A percentile compares a stretch with the other conserved stretches of the same genome.
These are phyloP conservation scores for Danio tinwini DNA, from an alignment of 2,797 vertebrate species.

Conservation along the genomic window DNA sequence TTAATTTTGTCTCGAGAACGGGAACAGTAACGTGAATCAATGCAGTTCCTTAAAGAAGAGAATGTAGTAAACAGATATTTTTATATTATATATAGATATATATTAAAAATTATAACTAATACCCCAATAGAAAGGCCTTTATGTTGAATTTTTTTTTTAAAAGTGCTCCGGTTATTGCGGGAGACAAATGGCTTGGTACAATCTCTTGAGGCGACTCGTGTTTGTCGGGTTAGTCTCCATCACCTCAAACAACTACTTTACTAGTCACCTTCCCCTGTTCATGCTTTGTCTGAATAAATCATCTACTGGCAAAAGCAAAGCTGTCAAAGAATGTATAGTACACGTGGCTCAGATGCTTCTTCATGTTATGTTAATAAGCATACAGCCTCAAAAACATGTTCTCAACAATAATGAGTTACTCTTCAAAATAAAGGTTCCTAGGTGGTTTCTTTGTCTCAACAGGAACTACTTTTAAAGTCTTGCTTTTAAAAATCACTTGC, in stretches of 20 bases:
- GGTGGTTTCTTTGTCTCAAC: conserved; percentile 5
- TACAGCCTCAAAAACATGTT: conserved; percentile 28
- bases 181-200: conserved; percentile 87
- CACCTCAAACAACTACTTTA: conserved; percentile 32
- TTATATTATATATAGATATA: conserved; percentile 75
- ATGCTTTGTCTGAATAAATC: conserved; percentile 35
- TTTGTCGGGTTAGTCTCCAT: conserved; percentile 65
- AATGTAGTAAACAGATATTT: conserved; percentile 78
- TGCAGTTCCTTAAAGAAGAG: conserved; percentile 77
- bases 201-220: conserved; percentile 80
- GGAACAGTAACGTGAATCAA: conserved; percentile 52
- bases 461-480: too few species aligned
- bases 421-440: conserved; percentile 38
- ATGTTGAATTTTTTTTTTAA: conserved; percentile 45
- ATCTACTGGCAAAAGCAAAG: conserved; percentile 15
- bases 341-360: conserved; percentile 22
- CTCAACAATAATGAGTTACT: neutral
- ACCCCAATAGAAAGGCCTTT: conserved; percentile 52
- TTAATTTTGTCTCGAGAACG: conserved; percentile 61
- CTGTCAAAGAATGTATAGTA: conserved; percentile 51
- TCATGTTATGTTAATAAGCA: conserved; percentile 18
- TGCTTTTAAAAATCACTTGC: too few species aligned
- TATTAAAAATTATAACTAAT: conserved; percentile 74
- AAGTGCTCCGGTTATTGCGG: conserved; percentile 44
- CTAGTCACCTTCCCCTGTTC: conserved; percentile 49